Evolutionary conservation across 1,140 invertebrate species (phyloP), one percentile per base, ranked within the genome.

Genomic region (Anoplophora glabripennis): DNA sequence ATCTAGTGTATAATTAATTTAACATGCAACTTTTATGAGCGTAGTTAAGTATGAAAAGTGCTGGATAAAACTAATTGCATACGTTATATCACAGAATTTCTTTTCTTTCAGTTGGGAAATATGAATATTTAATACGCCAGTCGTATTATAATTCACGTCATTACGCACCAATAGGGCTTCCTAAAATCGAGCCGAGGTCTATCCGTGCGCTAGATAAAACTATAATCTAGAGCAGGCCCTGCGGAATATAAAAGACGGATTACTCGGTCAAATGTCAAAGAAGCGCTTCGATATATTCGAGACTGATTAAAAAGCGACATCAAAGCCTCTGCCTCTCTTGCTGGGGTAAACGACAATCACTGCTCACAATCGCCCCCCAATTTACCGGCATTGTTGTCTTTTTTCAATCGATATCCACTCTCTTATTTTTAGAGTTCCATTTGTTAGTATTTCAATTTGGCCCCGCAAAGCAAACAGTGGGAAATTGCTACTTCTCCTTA

Each of bases 181-280:
- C 21, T 2, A 28, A 28, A 28, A 3, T 28, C 21, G 21, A 28
- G 21, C 21, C 21, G 21, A 3, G 3, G 21, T 3, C 21, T 28
- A 38, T 14, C 21, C 28, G 42, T 9, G 38, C 14, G 54, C 41
- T 35, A 38, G 47, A 56, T 48, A 37, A 53, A 53, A 61, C 53
- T 52, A 55, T 61, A 56, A 61, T 61, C 53, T 47, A 28, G 36
- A 56, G 53, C 53, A 53, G 59, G 59, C 40, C 45, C 56, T 34
- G 28, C 33, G 61, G 48, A 33, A 60, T 52, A 72, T 71, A 72
- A 71, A 71, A 71, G 71, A 57, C 65, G 64, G 63, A 73, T 73
- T 73, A 71, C 69, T 71, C 69, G 70, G 71, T 73, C 71, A 73
- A 69, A 71, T 73, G 71, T 73, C 71, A 73, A 73, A 72, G 71